Evolutionary conservation across 2,113 vertebrate species (phyloP), one percentile per base, ranked within the genome.

Genomic region (Hemichromis elongatus): DNA sequence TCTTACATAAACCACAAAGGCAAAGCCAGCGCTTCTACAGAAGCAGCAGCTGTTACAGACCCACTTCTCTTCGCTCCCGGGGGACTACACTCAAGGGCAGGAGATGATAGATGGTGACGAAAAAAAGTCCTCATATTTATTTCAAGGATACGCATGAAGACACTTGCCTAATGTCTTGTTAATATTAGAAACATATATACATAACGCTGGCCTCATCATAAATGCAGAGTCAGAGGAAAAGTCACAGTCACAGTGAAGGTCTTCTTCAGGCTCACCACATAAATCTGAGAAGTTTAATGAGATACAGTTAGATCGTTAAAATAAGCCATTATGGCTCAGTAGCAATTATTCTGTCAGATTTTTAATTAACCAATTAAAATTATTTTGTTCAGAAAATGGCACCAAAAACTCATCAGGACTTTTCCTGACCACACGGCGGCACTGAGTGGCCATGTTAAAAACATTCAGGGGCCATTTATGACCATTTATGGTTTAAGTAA

Each of bases 71-170:
- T 47, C 59, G 10, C 1, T 83, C 85, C 83, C 88, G 12, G 6
- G 83, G 68, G 82, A 54, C 57, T 7, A 19, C 45, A 82, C 16
- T 18, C 42, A 47, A 73, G 40, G 40, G 40, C 24, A 45, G 16
- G 19, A 75, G 66, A 68, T 68, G 81, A 88, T 37, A 59, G 79
- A 87, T 11, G 45, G 33, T 11, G 5, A 59, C 2, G 4, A 77
- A 57, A 73, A 73, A 33, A 57, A 56, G 85, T 73, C 26, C 26
- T 50, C 16, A 50, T 75, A 91, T 92, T 88, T 6, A 92, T 86
- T 13, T 59, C 16, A 79, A 54, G 80, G 52, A 10, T n/a, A 85
- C 19, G n/a, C 9, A 37, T 21, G 18, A 26, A 80, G 70, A 87
- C 73, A 8, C 1, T 18, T 14, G 33, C 40, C 4, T 30, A 30